phyloP scores from a whole-genome alignment of 2,797 vertebrate genomes.

The Chloroceryle amazona region DNA sequence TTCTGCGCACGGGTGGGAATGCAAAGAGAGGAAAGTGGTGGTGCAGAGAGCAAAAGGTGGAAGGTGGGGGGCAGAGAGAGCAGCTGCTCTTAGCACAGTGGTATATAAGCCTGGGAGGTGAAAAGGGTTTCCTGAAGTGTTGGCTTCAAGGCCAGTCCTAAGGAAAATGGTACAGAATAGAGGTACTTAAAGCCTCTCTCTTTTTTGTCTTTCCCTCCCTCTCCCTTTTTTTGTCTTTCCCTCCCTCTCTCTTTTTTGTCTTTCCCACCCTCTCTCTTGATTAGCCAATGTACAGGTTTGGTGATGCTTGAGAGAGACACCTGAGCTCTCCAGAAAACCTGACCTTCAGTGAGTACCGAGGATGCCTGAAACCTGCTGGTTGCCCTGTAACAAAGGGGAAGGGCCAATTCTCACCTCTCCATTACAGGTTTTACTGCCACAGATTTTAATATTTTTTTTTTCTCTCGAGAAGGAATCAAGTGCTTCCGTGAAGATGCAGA shows the following conservation, averaged over 20 bases:
- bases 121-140: not conserved
- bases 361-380: not conserved
- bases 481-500: not conserved
- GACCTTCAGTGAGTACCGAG: not conserved
- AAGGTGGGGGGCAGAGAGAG: not conserved
- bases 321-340: not conserved
- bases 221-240: no score
- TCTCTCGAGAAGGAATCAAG: not conserved
- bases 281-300: not conserved
- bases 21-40: not conserved
- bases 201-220: no score
- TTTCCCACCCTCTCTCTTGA: accelerated
- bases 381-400: not conserved
- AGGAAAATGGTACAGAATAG: not conserved
- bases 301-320: not conserved
- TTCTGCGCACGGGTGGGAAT: not conserved
- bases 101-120: not conserved
- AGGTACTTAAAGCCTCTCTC: not conserved
- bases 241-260: no score
- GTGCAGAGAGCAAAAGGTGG: not conserved
- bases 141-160: not conserved
- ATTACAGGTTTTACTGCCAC: not conserved
- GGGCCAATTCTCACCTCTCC: not conserved
- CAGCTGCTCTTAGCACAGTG: not conserved
- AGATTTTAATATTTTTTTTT: accelerated